Evolutionary conservation across 2,888 invertebrate genomes (phyloP).

Genomic region (Dusona sp.): DNA sequence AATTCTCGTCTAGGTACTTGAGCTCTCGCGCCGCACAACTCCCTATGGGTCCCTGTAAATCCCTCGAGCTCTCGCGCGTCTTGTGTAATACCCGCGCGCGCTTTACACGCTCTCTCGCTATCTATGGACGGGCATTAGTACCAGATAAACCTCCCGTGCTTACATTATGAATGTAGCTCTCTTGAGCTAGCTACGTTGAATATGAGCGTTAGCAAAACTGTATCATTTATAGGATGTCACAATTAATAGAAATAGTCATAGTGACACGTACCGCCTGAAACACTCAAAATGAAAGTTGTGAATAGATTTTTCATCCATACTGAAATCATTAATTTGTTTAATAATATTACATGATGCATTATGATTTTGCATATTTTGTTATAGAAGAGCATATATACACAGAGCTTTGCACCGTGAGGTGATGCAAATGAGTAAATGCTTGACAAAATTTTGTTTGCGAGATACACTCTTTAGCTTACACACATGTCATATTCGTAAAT

Average conservation of each 20-base stretch:
- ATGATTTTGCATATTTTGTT: background rate
- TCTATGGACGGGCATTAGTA: constrained; percentile 64
- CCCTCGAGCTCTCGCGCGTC: constrained; percentile 37
- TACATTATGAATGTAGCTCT: constrained; percentile 59
- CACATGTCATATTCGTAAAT: constrained; percentile 70
- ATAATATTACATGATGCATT: too few relatives aligned
- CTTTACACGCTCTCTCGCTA: constrained; percentile 66
- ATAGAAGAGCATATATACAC: background rate
- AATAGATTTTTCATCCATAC: background rate
- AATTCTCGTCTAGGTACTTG: constrained; percentile 39
- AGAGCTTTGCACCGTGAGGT: background rate
- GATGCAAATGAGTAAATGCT: constrained; percentile 34
- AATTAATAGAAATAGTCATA: constrained; percentile 8
- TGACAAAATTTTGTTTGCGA: constrained; percentile 51
- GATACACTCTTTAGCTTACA: constrained; percentile 53
- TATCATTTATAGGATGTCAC: constrained; percentile 34
- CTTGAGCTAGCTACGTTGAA: constrained; percentile 13
- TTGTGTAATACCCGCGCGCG: constrained; percentile 63
- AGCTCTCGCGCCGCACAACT: constrained; percentile 44
- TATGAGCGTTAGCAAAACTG: constrained; percentile 34
- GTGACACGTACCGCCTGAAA: background rate
- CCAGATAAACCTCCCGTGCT: constrained; percentile 60
- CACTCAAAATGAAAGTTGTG: too few relatives aligned
- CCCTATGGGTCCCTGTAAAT: constrained; percentile 40
- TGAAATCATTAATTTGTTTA: background rate